A percentile compares a stretch with the other conserved stretches of the same genome.
phyloP scores from a whole-genome alignment of 2,888 invertebrate species.

The Meteorus cinctellus region DNA sequence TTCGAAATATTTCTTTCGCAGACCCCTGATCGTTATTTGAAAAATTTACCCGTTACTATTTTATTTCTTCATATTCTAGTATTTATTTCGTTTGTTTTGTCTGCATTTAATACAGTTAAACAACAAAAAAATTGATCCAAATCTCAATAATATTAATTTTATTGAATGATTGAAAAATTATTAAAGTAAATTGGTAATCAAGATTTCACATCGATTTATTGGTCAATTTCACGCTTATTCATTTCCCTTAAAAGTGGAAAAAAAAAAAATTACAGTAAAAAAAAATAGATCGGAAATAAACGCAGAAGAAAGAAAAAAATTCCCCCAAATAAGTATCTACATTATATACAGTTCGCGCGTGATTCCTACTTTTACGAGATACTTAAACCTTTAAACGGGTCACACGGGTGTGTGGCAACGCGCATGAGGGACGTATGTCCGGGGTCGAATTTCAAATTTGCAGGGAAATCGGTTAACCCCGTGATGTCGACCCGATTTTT shows the following conservation, averaged over 20 bases:
- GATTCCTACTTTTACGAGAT: constrained; percentile 70
- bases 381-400: constrained; percentile 72
- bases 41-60: constrained; percentile 33
- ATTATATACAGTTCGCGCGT: constrained; percentile 19
- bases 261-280: not conserved
- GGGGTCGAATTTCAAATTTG: constrained; percentile 59
- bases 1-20: constrained; percentile 63
- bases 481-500: constrained; percentile 63
- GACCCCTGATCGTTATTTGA: constrained; percentile 45
- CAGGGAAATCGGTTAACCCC: constrained; percentile 73
- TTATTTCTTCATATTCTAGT: not conserved
- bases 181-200: not conserved
- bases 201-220: not conserved
- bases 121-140: too few relatives aligned
- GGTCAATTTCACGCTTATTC: not conserved
- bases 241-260: not conserved
- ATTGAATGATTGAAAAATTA: not conserved
- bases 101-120: not conserved
- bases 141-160: too few relatives aligned
- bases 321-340: constrained; percentile 38
- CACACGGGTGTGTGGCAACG: constrained; percentile 50
- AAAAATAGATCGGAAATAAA: not conserved
- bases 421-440: constrained; percentile 32
- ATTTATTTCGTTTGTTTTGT: constrained; percentile 14
- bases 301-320: constrained; percentile 48